Percentiles rank a stretch among this genome's conserved stretches.
Conservation (phyloP, 2,113 vertebrate genomes). For the Neotoma lepida region DNA sequence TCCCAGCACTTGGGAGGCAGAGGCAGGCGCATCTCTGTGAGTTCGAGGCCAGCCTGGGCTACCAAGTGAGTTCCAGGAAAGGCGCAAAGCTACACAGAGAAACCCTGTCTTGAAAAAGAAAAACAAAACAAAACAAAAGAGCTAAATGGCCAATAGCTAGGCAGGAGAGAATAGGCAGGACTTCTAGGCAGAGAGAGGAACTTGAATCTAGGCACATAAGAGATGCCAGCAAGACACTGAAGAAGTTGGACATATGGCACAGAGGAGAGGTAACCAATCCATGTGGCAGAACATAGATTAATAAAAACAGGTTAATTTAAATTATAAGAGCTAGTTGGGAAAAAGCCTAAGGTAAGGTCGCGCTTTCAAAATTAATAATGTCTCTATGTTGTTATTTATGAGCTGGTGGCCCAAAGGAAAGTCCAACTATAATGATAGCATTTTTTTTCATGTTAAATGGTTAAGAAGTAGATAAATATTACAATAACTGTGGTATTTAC, state of each 20-base stretch:
- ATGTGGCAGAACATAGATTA: neutral
- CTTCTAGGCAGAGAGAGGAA: neutral
- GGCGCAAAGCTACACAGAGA: no score
- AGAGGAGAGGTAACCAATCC: neutral
- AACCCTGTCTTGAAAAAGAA: no score
- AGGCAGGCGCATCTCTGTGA: no score
- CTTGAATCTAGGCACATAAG: neutral
- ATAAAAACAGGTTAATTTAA: neutral
- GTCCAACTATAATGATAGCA: neutral
- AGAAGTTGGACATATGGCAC: neutral
- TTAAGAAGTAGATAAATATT: conserved; percentile 18
- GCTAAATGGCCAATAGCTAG: neutral
- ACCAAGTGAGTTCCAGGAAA: no score
- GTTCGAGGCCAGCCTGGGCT: no score
- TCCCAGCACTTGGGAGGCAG: no score
- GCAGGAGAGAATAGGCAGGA: neutral
- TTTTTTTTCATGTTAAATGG: conserved; percentile 8
- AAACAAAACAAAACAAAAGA: no score
- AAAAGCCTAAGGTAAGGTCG: neutral
- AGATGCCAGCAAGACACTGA: neutral
- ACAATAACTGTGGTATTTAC: neutral
- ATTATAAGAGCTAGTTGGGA: neutral
- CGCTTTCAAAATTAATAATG: neutral
- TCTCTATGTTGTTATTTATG: neutral
- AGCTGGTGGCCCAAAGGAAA: neutral